Percentiles rank a stretch among this genome's conserved stretches.
Evolutionary conservation across 1,140 invertebrate species (phyloP).

Genomic region (Drosophila kanapiae): DNA sequence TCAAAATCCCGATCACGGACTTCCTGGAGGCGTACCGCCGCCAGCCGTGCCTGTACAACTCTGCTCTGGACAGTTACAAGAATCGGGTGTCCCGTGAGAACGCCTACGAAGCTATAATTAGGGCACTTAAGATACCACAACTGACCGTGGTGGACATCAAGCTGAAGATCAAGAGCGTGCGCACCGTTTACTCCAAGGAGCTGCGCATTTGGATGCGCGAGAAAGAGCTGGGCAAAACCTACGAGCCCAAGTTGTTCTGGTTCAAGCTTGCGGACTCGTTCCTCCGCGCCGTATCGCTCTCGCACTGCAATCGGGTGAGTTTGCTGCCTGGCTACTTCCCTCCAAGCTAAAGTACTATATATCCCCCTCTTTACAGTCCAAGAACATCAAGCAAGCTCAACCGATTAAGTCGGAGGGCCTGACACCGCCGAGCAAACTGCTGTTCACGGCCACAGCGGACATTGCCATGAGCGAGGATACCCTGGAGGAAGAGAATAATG

Average conservation of each 20-base stretch:
- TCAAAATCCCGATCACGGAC: constrained; percentile 71
- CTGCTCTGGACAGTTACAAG: constrained; percentile 76
- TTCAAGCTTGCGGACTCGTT: constrained; percentile 72
- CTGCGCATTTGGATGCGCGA: constrained; percentile 73
- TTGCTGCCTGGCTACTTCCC: background rate
- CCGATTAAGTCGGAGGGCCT: constrained; percentile 38
- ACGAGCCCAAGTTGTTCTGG: constrained; percentile 73
- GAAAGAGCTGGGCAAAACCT: constrained; percentile 59
- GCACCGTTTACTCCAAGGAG: constrained; percentile 84
- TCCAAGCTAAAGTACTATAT: background rate
- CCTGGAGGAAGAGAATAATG: constrained; percentile 29
- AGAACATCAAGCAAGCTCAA: constrained; percentile 33
- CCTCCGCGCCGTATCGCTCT: constrained; percentile 68
- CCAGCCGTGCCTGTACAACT: constrained; percentile 81
- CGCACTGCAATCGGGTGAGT: constrained; percentile 59
- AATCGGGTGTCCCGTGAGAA: constrained; percentile 73
- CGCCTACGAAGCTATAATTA: constrained; percentile 76
- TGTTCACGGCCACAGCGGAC: constrained; percentile 27
- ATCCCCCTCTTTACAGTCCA: background rate
- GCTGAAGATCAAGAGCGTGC: constrained; percentile 83
- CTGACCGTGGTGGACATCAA: constrained; percentile 78
- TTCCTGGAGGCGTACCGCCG: constrained; percentile 79
- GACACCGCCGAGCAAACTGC: constrained; percentile 22
- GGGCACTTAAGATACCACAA: constrained; percentile 68
- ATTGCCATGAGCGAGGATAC: constrained; percentile 58